Evolutionary conservation across 2,888 invertebrate species (phyloP), one percentile per base, ranked within the genome.

Genomic region (Serripes groenlandicus): DNA sequence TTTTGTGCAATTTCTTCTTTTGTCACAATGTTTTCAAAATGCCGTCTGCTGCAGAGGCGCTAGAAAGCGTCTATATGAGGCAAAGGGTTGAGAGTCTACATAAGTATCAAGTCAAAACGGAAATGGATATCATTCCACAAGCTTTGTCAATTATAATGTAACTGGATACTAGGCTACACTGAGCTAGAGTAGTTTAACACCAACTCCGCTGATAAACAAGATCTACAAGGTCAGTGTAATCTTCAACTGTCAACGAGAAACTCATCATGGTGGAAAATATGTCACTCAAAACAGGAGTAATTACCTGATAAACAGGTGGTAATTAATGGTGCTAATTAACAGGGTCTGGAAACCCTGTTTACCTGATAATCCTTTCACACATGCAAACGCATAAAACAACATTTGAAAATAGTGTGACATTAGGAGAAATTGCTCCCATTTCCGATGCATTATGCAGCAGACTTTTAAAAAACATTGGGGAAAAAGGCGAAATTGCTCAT

Each of bases 291-390:
- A 60, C 60, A 28, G 30, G 60, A 28, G 60, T 60, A 60, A 60
- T 60, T 60, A 60, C 60, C 30, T 15, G 7, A 28, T 60, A 60
- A 60, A 60, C 60, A 60, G 60, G 60, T 60, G 60, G 30, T 60
- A 60, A 60, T 60, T 60, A 60, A 60, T 60, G 60, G 60, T 18
- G 18, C 30, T 30, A n/a, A 49, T 49, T 49, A 49, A 49, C 49
- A 21, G 49, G 49, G 49, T 21, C 49, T 49, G 21, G 21, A 21
- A 49, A 49, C 49, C 49, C 49, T 49, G 49, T 11, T 11, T 11
- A 42, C 7, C 42, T 42, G 42, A 42, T 42, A 42, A 11, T 15
- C 7, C 42, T 42, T 42, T 42, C 7, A 15, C 49, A 3, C 49
- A 15, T 49, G 7, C 49, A 49, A 21, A 49, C 21, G 7, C 15